Percentiles rank a stretch among this genome's conserved stretches.
Conservation (phyloP, 2,888 invertebrate species). For the Melanostoma scalare region DNA sequence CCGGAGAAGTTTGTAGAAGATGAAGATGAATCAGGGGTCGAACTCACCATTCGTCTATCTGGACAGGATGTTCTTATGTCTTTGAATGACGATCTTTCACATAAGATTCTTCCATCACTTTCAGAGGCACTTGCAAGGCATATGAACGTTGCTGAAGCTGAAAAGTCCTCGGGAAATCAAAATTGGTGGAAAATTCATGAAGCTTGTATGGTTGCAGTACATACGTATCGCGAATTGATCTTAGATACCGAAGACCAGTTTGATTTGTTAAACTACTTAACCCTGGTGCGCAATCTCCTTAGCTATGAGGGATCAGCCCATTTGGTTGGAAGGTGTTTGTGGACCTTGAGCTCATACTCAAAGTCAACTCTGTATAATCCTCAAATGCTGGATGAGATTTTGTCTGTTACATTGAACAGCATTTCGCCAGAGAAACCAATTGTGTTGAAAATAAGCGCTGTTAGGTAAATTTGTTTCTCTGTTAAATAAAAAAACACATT, state of each 20-base stretch:
- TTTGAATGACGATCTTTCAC: slow-evolving; percentile 83
- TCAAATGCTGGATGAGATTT: slow-evolving; percentile 80
- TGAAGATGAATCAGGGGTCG: slow-evolving; percentile 85
- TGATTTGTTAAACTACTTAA: slow-evolving; percentile 81
- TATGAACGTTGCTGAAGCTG: slow-evolving; percentile 84
- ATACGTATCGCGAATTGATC: slow-evolving; percentile 82
- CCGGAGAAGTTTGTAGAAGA: slow-evolving; percentile 88
- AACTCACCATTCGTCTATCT: slow-evolving; percentile 86
- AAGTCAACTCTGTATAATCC: slow-evolving; percentile 80
- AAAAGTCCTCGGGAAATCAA: slow-evolving; percentile 82
- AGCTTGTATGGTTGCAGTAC: slow-evolving; percentile 86
- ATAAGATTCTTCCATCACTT: slow-evolving; percentile 83
- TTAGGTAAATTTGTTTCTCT: slow-evolving; percentile 75
- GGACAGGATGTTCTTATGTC: slow-evolving; percentile 85
- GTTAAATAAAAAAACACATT: neutral
- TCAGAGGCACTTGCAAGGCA: slow-evolving; percentile 85
- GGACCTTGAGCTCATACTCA: slow-evolving; percentile 81
- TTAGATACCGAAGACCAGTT: slow-evolving; percentile 80
- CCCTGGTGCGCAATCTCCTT: slow-evolving; percentile 79
- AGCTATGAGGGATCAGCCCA: slow-evolving; percentile 79
- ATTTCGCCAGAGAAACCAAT: slow-evolving; percentile 79
- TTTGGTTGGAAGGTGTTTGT: slow-evolving; percentile 80
- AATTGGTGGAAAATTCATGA: slow-evolving; percentile 88
- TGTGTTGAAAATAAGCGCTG: slow-evolving; percentile 79
- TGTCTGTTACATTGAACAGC: slow-evolving; percentile 79